phyloP scores from a whole-genome alignment of 1,140 invertebrate genomes.

The Bicyclus anynana region DNA sequence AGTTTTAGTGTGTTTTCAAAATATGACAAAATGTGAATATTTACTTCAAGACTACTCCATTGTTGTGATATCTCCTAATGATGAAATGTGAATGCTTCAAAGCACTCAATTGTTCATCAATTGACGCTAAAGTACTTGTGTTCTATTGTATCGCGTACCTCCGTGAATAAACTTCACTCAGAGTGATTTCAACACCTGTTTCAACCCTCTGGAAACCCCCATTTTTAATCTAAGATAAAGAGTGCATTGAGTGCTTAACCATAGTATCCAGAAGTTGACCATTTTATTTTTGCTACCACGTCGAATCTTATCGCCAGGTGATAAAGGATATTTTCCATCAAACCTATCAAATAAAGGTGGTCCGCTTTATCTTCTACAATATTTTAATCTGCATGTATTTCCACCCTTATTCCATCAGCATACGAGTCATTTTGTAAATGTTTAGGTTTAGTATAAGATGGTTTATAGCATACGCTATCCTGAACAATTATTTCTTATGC shows the following conservation, averaged over 20 bases:
- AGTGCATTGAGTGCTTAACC: slow-evolving; percentile 68
- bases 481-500: background rate
- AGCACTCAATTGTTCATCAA: slow-evolving; percentile 15
- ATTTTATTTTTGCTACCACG: slow-evolving; percentile 16
- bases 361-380: slow-evolving; percentile 21
- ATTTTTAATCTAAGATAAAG: slow-evolving; percentile 73
- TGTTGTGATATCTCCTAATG: background rate
- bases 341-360: slow-evolving; percentile 5
- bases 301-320: slow-evolving; percentile 13
- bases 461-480: background rate
- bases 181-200: slow-evolving; percentile 38
- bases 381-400: slow-evolving; percentile 5
- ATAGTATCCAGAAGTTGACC: slow-evolving; percentile 41
- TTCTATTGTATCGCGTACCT: slow-evolving; percentile 15
- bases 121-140: slow-evolving; percentile 12
- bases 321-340: slow-evolving; percentile 18
- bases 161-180: slow-evolving; percentile 12
- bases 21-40: background rate
- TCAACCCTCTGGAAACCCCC: slow-evolving; percentile 38
- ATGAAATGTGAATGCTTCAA: background rate
- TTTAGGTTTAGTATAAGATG: background rate
- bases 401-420: background rate
- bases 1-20: no score
- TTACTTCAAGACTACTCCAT: background rate
- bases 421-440: background rate